phyloP scores from a whole-genome alignment of 2,113 vertebrate species.

The Spea bombifrons region DNA sequence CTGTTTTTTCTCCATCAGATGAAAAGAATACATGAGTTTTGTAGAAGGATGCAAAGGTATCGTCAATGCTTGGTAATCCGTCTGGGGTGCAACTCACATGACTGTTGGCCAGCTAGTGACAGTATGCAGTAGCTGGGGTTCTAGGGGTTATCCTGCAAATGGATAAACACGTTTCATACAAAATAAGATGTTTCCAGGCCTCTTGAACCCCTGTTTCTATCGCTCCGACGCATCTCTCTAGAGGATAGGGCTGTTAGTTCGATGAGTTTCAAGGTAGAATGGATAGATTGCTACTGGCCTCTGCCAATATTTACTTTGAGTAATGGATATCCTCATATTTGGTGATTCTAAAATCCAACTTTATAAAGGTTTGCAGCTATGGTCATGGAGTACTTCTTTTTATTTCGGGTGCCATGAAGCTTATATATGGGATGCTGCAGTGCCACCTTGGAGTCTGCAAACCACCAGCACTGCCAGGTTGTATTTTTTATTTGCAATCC shows the following conservation, averaged over 20 bases:
- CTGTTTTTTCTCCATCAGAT: too few species aligned
- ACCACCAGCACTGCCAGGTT: neutral
- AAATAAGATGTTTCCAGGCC: neutral
- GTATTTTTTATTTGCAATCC: neutral
- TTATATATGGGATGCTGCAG: neutral
- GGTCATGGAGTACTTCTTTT: neutral
- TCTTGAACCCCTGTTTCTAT: neutral
- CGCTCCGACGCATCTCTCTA: neutral
- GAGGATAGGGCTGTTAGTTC: neutral
- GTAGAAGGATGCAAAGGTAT: too few species aligned
- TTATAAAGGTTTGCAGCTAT: conserved; percentile 16
- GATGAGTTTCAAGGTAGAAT: neutral
- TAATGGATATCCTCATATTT: conserved; percentile 23
- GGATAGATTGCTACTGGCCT: neutral
- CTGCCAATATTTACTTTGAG: conserved; percentile 33
- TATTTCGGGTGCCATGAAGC: neutral
- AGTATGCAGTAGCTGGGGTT: too few species aligned
- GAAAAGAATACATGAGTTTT: too few species aligned
- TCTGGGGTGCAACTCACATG: too few species aligned
- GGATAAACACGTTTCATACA: neutral
- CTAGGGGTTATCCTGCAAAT: neutral
- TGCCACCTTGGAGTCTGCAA: conserved; percentile 1
- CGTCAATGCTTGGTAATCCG: too few species aligned
- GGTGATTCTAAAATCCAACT: neutral
- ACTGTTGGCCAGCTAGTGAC: too few species aligned